phyloP scores from a whole-genome alignment of 2,888 invertebrate species.

The Drosophila tripunctata region DNA sequence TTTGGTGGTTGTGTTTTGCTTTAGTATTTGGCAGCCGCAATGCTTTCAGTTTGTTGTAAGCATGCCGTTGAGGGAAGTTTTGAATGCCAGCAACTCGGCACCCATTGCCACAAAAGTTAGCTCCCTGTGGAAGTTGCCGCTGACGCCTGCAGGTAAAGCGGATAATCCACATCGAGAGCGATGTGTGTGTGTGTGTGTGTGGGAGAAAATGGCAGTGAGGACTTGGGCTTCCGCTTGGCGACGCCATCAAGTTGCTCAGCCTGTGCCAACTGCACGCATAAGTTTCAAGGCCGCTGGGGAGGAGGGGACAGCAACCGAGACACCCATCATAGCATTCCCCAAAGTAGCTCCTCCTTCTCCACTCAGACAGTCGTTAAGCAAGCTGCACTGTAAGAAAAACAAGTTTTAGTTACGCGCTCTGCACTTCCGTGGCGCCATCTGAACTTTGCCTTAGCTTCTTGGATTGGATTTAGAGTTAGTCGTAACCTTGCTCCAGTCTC shows the following conservation, averaged over 20 bases:
- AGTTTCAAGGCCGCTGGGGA: constrained; percentile 66
- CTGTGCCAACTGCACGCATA: constrained; percentile 39
- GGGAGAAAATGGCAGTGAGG: constrained; percentile 10
- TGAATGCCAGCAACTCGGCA: constrained; percentile 18
- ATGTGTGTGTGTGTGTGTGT: not conserved
- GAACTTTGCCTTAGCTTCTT: constrained; percentile 34
- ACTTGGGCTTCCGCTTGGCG: constrained; percentile 56
- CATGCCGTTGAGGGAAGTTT: constrained; percentile 20
- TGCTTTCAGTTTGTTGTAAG: not conserved
- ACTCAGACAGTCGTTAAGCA: constrained; percentile 27
- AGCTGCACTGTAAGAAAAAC: constrained; percentile 68
- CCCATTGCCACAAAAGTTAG: constrained; percentile 29
- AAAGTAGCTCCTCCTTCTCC: not conserved
- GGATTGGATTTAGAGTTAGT: constrained; percentile 29
- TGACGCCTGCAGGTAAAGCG: constrained; percentile 58
- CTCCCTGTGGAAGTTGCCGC: constrained; percentile 22
- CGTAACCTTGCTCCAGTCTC: constrained; percentile 50
- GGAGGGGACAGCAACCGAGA: not conserved
- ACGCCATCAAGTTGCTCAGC: constrained; percentile 47
- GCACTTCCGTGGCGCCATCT: constrained; percentile 74
- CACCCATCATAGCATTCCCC: not conserved
- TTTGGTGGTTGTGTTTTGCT: constrained; percentile 9
- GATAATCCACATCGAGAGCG: constrained; percentile 40
- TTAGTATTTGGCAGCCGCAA: not conserved
- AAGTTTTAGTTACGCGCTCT: constrained; percentile 70